Conservation (phyloP, 2,113 vertebrate species). For the Cyphomyrus discorhynchus region DNA sequence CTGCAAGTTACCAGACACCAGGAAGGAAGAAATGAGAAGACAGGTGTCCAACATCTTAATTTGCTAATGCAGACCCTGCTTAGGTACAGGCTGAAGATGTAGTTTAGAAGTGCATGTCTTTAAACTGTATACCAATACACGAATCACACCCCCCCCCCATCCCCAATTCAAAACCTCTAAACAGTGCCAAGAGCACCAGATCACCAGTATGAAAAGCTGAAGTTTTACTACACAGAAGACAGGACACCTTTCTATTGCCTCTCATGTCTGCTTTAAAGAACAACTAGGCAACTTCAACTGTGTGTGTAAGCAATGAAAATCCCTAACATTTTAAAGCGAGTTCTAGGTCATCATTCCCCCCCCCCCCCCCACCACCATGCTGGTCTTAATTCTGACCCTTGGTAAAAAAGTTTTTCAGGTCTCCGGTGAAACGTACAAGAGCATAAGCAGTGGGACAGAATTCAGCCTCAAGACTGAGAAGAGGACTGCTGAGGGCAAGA, state of each 20-base stretch:
- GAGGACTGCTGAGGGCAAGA: background rate
- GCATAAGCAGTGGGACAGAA: background rate
- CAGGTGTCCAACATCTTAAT: background rate
- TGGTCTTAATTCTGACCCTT: background rate
- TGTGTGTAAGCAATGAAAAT: background rate
- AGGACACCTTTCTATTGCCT: background rate
- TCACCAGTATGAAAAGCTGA: background rate
- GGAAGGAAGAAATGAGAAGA: background rate
- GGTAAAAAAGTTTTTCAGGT: background rate
- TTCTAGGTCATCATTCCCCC: background rate
- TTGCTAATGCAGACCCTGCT: background rate
- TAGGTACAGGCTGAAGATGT: background rate
- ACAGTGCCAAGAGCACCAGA: background rate
- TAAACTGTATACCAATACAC: background rate
- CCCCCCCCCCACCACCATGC: background rate
- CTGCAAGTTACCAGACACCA: background rate
- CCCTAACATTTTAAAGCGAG: background rate
- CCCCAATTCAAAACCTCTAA: background rate
- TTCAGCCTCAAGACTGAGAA: background rate
- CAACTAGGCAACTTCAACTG: background rate
- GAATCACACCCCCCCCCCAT: background rate
- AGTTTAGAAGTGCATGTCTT: background rate
- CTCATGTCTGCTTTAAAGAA: background rate
- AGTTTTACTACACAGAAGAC: background rate
- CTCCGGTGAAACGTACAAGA: background rate